phyloP scores from a whole-genome alignment of 1,140 invertebrate species.

The Zaprionus vittiger region DNA sequence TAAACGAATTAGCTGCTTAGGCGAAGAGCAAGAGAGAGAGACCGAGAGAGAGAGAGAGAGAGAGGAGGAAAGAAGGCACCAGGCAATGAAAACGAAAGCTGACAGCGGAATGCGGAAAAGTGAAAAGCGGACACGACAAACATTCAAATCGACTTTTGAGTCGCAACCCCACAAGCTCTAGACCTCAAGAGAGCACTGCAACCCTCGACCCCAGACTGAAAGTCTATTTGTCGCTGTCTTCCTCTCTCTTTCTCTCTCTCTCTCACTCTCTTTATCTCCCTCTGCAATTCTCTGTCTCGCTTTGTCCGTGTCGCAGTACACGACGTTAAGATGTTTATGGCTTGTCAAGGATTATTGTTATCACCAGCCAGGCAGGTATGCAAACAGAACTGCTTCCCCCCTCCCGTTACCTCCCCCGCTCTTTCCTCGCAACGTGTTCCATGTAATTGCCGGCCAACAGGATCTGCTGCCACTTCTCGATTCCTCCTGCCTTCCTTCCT shows the following conservation, averaged over 20 bases:
- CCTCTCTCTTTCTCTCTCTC: not conserved
- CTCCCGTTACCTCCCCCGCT: not conserved
- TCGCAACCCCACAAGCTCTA: slow-evolving; percentile 43
- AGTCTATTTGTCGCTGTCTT: slow-evolving; percentile 64
- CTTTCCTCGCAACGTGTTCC: not conserved
- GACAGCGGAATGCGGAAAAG: slow-evolving; percentile 31
- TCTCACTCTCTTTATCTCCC: not conserved
- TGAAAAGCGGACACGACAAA: slow-evolving; percentile 59
- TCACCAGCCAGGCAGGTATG: slow-evolving; percentile 78
- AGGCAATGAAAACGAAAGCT: slow-evolving; percentile 32
- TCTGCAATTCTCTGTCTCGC: not conserved
- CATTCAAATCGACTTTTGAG: slow-evolving; percentile 78
- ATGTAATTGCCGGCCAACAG: slow-evolving; percentile 6
- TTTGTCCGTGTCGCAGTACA: slow-evolving; percentile 12
- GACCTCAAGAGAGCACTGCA: slow-evolving; percentile 6
- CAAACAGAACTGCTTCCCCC: slow-evolving; percentile 52
- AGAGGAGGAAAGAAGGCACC: slow-evolving; percentile 27
- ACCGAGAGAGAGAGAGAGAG: slow-evolving; percentile 14
- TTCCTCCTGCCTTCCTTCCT: not conserved
- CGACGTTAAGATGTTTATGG: slow-evolving; percentile 82
- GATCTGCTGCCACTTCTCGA: not conserved
- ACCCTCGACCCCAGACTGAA: slow-evolving; percentile 43
- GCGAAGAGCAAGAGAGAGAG: slow-evolving; percentile 6
- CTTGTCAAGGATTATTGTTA: slow-evolving; percentile 83
- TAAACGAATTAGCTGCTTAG: slow-evolving; percentile 82